Conservation (phyloP, 2,888 invertebrate genomes). For the Stenotaenia linearis region DNA sequence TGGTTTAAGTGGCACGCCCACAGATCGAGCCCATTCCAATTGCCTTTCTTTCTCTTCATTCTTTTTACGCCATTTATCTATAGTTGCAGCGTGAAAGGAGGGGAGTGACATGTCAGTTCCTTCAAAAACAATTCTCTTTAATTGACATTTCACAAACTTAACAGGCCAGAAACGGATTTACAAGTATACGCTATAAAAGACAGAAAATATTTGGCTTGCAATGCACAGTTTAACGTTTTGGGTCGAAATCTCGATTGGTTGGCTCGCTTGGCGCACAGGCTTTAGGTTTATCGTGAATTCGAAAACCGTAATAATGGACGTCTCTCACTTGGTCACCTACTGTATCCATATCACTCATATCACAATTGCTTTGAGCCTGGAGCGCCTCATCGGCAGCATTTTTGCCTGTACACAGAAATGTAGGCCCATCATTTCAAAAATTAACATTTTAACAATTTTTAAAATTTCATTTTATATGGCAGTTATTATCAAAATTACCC, state of each 20-base stretch:
- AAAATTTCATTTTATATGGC: not conserved
- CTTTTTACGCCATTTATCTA: not conserved
- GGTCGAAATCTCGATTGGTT: not conserved
- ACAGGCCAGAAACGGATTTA: not conserved
- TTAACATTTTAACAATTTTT: too few species aligned
- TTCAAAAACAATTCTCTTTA: not conserved
- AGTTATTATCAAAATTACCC: not conserved
- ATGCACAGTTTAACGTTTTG: not conserved
- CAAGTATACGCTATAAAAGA: not conserved
- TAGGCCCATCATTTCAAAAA: not conserved
- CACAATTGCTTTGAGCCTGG: not conserved
- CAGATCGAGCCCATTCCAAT: not conserved
- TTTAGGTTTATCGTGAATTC: slow-evolving; percentile 26
- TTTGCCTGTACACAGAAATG: slow-evolving; percentile 2
- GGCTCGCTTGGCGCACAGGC: not conserved
- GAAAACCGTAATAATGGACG: slow-evolving; percentile 36
- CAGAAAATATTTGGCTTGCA: not conserved
- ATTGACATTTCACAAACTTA: slow-evolving; percentile 5
- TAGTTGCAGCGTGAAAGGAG: not conserved
- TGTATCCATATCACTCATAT: not conserved
- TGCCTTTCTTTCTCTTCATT: not conserved
- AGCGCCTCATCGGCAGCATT: slow-evolving; percentile 19
- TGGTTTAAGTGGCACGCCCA: not conserved
- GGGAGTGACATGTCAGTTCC: slow-evolving; percentile 1
- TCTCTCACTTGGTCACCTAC: slow-evolving; percentile 37